Conservation (phyloP, 2,113 vertebrate genomes). For the Upupa epops region DNA sequence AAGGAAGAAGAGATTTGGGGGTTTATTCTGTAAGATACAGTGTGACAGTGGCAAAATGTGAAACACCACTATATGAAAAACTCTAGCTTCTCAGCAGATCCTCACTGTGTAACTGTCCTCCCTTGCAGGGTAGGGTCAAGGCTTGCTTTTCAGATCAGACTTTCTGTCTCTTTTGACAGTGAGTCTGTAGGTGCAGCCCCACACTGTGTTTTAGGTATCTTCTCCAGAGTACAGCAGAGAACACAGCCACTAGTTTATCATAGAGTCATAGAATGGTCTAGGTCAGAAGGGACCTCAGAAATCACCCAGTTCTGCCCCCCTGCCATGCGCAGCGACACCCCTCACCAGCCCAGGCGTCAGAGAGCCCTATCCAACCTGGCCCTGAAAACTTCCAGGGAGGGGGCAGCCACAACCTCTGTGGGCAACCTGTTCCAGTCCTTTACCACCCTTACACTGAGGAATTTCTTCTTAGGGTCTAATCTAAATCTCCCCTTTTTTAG, state of each 20-base stretch:
- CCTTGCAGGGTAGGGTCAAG: neutral
- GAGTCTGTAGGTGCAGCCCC: neutral
- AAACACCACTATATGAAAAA: neutral
- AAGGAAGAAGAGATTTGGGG: constrained; percentile 45
- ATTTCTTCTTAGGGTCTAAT: no score
- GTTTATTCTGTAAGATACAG: neutral
- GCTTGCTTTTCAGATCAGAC: neutral
- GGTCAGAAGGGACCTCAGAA: no score
- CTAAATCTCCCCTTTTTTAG: no score
- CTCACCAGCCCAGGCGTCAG: no score
- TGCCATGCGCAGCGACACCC: no score
- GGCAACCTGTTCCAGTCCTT: no score
- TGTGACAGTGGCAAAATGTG: neutral
- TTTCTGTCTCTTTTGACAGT: neutral
- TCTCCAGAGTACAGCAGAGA: neutral
- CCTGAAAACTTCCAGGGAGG: no score
- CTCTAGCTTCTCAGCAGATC: neutral
- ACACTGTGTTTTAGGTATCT: neutral
- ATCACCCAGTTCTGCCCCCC: no score
- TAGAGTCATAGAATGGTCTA: no score
- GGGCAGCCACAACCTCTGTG: no score
- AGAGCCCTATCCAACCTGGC: no score
- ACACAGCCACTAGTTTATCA: neutral
- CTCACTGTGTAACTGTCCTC: neutral
- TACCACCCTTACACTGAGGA: no score